Evolutionary conservation across 1,140 invertebrate species (phyloP).

Genomic region (Neodiprion lecontei): DNA sequence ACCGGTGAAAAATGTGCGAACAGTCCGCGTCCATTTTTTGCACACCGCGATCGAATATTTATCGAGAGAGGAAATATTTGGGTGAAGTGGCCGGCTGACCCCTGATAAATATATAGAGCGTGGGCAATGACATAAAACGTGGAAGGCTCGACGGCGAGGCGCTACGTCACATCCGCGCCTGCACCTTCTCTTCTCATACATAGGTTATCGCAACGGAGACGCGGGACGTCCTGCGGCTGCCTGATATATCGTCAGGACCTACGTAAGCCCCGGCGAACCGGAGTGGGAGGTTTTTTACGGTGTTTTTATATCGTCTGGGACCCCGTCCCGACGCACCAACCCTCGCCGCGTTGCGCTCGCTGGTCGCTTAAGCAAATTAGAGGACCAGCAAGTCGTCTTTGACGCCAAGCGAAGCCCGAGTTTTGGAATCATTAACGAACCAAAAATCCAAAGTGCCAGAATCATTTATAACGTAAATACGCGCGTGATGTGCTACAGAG

Average conservation of each 20-base stretch:
- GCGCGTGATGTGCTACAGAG: neutral
- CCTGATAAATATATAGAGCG: neutral
- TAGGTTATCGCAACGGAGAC: neutral
- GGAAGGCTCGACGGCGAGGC: neutral
- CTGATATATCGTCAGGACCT: neutral
- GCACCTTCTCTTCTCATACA: neutral
- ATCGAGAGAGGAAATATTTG: neutral
- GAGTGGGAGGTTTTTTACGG: conserved; percentile 47
- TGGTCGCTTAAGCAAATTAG: conserved; percentile 58
- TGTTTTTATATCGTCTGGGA: conserved; percentile 50
- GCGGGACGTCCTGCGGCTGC: neutral
- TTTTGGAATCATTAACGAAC: too few species aligned
- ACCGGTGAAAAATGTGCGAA: neutral
- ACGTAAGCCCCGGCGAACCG: neutral
- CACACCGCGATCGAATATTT: neutral
- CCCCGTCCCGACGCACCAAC: conserved; percentile 32
- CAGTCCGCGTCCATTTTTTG: neutral
- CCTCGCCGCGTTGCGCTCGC: conserved; percentile 16
- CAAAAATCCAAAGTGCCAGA: conserved; percentile 30
- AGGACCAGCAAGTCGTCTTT: conserved; percentile 38
- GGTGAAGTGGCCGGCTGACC: neutral
- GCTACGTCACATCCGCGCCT: conserved; percentile 1
- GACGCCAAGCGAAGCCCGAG: too few species aligned
- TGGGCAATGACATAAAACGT: neutral
- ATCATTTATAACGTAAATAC: conserved; percentile 40